Conservation (phyloP, 2,113 vertebrate genomes). For the Dicerorhinus sumatrensis region DNA sequence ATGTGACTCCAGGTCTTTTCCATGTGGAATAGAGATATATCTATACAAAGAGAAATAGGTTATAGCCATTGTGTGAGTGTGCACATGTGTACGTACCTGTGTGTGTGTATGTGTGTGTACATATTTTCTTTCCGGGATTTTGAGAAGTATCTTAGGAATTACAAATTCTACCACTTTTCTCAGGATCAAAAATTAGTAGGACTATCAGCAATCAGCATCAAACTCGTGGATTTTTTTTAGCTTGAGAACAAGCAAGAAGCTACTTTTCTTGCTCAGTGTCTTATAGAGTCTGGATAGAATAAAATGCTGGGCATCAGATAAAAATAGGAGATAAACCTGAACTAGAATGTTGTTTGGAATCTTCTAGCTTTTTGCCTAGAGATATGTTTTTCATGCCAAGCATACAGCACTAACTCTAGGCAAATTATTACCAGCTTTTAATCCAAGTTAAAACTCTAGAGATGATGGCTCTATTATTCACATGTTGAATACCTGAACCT, state of each 20-base stretch:
- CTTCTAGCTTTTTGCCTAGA: constrained; percentile 10
- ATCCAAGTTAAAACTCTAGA: constrained; percentile 43
- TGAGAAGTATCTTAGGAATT: neutral
- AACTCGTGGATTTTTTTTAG: neutral
- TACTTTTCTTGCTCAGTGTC: neutral
- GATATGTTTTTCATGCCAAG: constrained; percentile 6
- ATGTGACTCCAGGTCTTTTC: neutral
- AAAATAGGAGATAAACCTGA: neutral
- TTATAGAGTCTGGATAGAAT: neutral
- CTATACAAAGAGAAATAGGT: neutral
- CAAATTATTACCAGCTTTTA: constrained; percentile 25
- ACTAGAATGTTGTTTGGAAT: neutral
- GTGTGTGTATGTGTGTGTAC: neutral
- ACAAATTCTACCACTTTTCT: neutral
- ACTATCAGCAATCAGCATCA: neutral
- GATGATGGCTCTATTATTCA: constrained; percentile 50
- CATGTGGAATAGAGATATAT: neutral
- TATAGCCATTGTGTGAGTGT: neutral
- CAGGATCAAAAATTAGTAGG: neutral
- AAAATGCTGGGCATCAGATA: neutral
- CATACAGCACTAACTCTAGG: neutral
- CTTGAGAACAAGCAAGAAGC: neutral
- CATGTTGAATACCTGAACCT: neutral
- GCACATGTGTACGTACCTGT: neutral
- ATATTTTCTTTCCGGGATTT: neutral